Base-by-base conservation (phyloP, 2,888 invertebrate genomes). In the Hanleya hanleyi region DNA sequence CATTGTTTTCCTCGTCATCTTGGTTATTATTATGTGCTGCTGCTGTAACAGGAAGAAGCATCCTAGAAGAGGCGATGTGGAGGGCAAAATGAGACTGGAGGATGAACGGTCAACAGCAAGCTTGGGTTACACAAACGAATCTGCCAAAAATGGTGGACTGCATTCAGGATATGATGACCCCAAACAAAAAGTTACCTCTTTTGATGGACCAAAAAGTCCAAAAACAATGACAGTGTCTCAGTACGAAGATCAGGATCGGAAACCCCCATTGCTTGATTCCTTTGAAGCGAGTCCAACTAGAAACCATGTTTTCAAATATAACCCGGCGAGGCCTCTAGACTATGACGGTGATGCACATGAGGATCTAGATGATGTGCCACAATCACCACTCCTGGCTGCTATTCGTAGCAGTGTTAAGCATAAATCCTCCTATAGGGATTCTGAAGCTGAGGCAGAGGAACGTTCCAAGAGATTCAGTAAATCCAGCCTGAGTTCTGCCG, bases 381-480 rank as follows among this genome's bases (percentile, higher is more conserved):
- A 85, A 84, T 50, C 86, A 85, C 81, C 81, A 62, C 32, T 62
- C 7, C 12, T 62, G 22, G 36, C 32, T 32, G 62, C 62, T 9
- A 32, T 62, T 62, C 7, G 36, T 9, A 35, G 12, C 22, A 62
- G 62, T 62, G 32, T 22, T 22, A 32, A 33, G 22, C 36, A 33
- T 32, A 32, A 80, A 67, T 77, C 79, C 15, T 80, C 83, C 5
- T 84, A 80, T 67, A 71, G 77, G 51, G 77, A 77, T 15, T 84
- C 77, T 67, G 85, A 86, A 57, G 77, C 71, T 35, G 87, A 84
- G 65, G 87, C 86, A 12, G 83, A 84, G 18, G 83, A 85, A 9
- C 75, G 85, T 61, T 73, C 77, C 0, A 77, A 79, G 67, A 77
- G 83, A 72, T 62, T 62, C 33, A 62, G 62, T 33, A 35, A 7